Percentiles rank a stretch among this genome's conserved stretches.
Conservation (phyloP, 2,113 vertebrate genomes). For the Gnathonemus longibarbis region DNA sequence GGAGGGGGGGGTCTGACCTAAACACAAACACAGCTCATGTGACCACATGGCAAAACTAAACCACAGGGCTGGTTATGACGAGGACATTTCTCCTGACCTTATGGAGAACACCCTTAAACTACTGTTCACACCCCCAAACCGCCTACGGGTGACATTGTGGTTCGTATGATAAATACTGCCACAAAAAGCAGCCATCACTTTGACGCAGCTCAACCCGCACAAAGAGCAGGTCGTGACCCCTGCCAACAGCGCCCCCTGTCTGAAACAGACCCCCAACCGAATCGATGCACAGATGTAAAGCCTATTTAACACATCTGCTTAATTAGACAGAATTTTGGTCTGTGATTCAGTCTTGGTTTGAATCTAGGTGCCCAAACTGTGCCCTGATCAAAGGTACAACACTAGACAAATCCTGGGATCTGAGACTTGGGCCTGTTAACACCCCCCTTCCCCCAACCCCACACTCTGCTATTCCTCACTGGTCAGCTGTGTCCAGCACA, state of each 20-base stretch:
- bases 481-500: neutral
- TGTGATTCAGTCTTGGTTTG: neutral
- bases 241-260: neutral
- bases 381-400: neutral
- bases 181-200: neutral
- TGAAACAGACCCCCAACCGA: neutral
- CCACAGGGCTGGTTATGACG: neutral
- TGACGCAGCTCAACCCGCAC: neutral
- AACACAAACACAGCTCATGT: neutral
- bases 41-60: neutral
- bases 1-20: neutral
- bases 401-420: neutral
- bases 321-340: neutral
- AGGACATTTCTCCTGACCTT: neutral
- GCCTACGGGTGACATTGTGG: neutral
- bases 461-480: neutral
- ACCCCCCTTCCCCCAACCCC: neutral
- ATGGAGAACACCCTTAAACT: neutral
- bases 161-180: neutral
- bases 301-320: neutral
- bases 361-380: neutral
- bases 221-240: neutral
- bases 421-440: neutral
- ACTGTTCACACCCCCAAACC: neutral
- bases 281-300: neutral